Percentiles rank a stretch among this genome's conserved stretches.
phyloP scores from a whole-genome alignment of 2,113 vertebrate genomes.

The Dryoscopus gambensis region DNA sequence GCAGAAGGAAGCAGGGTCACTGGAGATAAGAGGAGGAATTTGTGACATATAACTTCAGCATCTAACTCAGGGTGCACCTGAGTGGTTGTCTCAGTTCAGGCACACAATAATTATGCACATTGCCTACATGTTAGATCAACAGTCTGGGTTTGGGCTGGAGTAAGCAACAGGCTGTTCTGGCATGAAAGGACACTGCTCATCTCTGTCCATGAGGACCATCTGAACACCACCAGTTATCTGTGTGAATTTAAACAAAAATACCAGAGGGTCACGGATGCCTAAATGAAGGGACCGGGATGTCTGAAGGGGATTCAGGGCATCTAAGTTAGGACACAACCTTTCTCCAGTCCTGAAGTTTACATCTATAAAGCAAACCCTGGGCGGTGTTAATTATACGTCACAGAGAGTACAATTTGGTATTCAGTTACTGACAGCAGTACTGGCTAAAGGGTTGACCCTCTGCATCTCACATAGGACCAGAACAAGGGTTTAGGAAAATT shows the following conservation, averaged over 20 bases:
- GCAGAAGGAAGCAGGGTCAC: constrained; percentile 5
- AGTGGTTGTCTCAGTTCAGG: not conserved
- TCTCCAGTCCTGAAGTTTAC: not conserved
- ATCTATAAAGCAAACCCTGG: not conserved
- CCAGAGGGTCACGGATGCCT: not conserved
- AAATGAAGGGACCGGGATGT: not conserved
- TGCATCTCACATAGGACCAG: not conserved
- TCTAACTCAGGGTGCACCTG: not conserved
- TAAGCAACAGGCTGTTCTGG: not conserved
- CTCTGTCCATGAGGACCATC: not conserved
- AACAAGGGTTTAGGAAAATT: constrained; percentile 38
- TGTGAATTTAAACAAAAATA: not conserved
- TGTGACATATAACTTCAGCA: not conserved
- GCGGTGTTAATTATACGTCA: not conserved
- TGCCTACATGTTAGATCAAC: not conserved
- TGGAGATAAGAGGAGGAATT: not conserved
- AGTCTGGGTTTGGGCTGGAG: not conserved
- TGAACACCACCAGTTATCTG: not conserved
- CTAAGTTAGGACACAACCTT: not conserved
- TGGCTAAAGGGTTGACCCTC: not conserved
- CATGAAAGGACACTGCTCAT: not conserved
- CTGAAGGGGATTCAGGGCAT: not conserved
- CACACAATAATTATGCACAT: not conserved
- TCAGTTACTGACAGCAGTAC: not conserved
- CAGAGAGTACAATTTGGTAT: not conserved